phyloP scores from a whole-genome alignment of 30 jellyfish, hydroid and myxozoan species.

The Turritopsis rubra region DNA sequence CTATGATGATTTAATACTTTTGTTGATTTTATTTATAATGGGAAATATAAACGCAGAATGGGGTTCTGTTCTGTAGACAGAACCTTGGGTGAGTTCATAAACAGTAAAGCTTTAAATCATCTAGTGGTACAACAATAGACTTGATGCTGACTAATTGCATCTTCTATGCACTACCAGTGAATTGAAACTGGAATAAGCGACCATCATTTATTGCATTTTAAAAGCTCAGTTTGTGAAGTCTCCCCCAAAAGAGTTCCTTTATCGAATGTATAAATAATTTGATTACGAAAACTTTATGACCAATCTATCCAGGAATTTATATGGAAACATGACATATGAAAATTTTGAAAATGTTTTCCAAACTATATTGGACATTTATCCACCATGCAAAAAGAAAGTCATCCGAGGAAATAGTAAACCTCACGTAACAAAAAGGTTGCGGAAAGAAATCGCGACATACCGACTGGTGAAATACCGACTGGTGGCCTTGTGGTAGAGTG shows the following conservation, averaged over 20 bases:
- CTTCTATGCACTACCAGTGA: neutral
- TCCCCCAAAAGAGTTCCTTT: neutral
- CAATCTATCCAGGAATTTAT: conserved; percentile 16
- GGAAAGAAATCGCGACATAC: conserved; percentile 3
- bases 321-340: neutral
- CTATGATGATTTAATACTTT: conserved; percentile 20
- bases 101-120: too few relatives aligned
- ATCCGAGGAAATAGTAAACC: conserved; percentile 18
- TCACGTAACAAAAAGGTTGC: conserved; percentile 1
- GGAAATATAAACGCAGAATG: conserved; percentile 33
- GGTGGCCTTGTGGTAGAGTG: too few relatives aligned
- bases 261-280: conserved; percentile 18
- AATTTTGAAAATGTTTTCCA: neutral
- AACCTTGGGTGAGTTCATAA: conserved; percentile 14
- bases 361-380: neutral
- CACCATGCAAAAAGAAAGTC: conserved; percentile 3
- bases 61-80: conserved; percentile 7
- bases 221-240: conserved; percentile 1
- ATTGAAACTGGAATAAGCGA: neutral
- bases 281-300: conserved; percentile 15
- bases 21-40: conserved; percentile 2
- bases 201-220: neutral
- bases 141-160: conserved; percentile 7
- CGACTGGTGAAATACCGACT: too few relatives aligned
- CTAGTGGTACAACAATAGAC: conserved; percentile 5